Evolutionary conservation across 92 coral and sea anemone genomes (phyloP).

Genomic region (Palythoa grandiflora): DNA sequence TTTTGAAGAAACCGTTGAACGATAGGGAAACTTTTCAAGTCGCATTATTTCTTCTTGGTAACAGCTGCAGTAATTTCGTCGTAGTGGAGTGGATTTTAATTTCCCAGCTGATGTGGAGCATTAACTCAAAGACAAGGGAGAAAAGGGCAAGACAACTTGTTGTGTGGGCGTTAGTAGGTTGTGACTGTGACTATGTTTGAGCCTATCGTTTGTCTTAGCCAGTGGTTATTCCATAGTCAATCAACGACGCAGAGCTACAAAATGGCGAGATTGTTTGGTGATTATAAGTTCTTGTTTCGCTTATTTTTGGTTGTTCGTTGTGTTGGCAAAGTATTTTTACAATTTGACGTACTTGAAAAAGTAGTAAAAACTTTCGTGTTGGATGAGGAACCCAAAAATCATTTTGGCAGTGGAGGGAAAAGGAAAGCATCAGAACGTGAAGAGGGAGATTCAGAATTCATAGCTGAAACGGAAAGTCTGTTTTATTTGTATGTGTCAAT

Average conservation of each 20-base stretch:
- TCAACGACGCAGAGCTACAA: background rate
- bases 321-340: background rate
- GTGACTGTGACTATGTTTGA: background rate
- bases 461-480: conserved; percentile 42
- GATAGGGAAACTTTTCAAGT: too few species aligned
- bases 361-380: conserved; percentile 2
- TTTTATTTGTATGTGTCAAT: conserved; percentile 31
- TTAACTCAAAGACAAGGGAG: background rate
- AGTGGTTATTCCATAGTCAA: background rate
- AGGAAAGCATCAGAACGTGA: conserved; percentile 6
- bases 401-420: conserved; percentile 21
- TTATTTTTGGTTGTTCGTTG: background rate
- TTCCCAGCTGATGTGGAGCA: background rate
- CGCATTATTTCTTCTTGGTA: background rate
- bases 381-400: conserved; percentile 9
- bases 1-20: too few species aligned
- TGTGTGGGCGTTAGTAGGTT: background rate
- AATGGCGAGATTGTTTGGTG: background rate
- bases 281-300: background rate
- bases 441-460: conserved; percentile 13
- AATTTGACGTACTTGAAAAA: background rate
- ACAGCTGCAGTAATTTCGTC: background rate
- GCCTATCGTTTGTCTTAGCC: conserved; percentile 2
- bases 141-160: conserved; percentile 6
- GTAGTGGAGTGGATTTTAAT: conserved; percentile 3